These are phyloP conservation scores for Bambusicola thoracicus DNA, from an alignment of 2,113 vertebrate genomes.

Conservation along the genomic window DNA sequence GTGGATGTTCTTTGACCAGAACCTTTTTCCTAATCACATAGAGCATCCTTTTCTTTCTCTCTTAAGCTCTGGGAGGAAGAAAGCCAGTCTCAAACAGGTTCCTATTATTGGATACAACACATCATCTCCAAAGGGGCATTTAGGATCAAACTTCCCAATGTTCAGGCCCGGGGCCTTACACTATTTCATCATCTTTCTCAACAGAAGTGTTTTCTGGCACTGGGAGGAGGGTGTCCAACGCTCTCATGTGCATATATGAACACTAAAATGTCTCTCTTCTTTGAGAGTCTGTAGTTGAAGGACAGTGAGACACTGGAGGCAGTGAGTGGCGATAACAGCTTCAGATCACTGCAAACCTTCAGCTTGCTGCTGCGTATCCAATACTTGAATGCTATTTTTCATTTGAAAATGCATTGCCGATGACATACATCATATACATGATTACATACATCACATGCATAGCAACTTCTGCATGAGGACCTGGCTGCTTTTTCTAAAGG, in stretches of 20 bases:
- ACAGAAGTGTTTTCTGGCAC: background rate
- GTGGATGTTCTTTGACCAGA: background rate
- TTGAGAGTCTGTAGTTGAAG: background rate
- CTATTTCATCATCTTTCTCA: background rate
- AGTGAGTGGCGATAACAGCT: background rate
- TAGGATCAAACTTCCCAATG: background rate
- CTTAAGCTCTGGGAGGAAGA: background rate
- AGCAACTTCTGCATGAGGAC: background rate
- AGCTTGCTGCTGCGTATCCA: background rate
- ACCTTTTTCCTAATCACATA: background rate
- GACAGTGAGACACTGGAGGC: background rate
- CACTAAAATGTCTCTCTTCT: slow-evolving; percentile 4
- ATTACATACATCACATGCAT: background rate
- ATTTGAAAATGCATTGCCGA: background rate
- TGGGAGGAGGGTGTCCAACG: background rate
- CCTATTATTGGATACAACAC: background rate
- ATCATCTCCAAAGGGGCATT: slow-evolving; percentile 1
- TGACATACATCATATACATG: background rate
- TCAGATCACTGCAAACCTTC: background rate
- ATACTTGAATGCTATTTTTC: background rate
- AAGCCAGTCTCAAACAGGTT: background rate
- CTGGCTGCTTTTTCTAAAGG: background rate
- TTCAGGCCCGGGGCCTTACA: background rate
- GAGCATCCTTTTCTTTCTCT: background rate
- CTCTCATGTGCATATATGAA: background rate